phyloP scores from a whole-genome alignment of 2,113 vertebrate genomes.

The Gallinago paraguaiae region DNA sequence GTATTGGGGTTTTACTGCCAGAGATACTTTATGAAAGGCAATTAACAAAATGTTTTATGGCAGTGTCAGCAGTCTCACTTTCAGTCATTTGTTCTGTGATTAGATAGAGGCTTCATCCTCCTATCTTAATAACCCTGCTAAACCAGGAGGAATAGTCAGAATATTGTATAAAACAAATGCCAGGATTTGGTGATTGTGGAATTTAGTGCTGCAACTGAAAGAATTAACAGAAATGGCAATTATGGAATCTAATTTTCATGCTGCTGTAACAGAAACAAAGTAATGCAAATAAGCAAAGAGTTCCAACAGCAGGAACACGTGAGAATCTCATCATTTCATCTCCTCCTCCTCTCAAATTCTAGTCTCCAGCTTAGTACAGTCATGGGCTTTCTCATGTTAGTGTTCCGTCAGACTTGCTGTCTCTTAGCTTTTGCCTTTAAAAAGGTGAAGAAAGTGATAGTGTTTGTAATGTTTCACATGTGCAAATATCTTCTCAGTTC shows the following conservation, averaged over 20 bases:
- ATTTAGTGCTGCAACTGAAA: neutral
- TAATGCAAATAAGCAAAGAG: neutral
- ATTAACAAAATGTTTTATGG: constrained; percentile 25
- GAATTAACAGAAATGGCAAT: neutral
- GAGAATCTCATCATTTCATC: neutral
- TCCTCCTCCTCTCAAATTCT: neutral
- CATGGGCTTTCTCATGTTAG: neutral
- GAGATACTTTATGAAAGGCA: neutral
- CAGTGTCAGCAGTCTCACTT: neutral
- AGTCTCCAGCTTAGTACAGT: neutral
- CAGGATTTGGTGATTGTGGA: neutral
- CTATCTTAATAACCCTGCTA: neutral
- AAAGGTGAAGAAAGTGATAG: neutral
- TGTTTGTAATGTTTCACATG: neutral
- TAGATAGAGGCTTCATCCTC: neutral
- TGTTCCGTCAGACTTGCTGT: neutral
- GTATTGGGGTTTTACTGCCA: neutral
- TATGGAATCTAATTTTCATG: neutral
- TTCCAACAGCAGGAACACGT: neutral
- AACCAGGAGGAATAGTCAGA: neutral
- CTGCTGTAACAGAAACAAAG: neutral
- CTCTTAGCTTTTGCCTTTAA: neutral
- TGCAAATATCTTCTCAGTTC: neutral
- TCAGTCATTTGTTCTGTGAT: neutral
- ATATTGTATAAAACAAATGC: neutral